These are phyloP conservation scores for Pipistrellus pipistrellus DNA, from an alignment of 2,797 vertebrate species.

Conservation along the genomic window DNA sequence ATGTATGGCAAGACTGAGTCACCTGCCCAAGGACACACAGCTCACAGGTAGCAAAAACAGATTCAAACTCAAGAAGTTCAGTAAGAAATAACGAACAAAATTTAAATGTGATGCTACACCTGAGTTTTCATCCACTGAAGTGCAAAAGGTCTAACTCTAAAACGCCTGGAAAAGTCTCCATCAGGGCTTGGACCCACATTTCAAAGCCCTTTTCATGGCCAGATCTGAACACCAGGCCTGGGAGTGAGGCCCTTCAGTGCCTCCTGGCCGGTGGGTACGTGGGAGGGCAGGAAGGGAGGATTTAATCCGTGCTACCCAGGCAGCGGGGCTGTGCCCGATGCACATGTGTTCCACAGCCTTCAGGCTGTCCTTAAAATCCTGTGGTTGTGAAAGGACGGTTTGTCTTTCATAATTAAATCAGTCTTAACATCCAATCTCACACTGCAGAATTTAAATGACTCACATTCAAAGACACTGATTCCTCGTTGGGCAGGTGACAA, in stretches of 20 bases:
- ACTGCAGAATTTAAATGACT: slow-evolving; percentile 48
- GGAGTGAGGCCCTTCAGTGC: slow-evolving; percentile 10
- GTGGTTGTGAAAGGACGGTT: background rate
- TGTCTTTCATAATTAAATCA: slow-evolving; percentile 67
- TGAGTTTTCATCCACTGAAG: background rate
- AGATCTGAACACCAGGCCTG: slow-evolving; percentile 25
- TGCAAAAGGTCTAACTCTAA: slow-evolving; percentile 28
- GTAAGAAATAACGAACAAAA: background rate
- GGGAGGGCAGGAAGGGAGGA: background rate
- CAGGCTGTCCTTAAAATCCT: slow-evolving; percentile 11
- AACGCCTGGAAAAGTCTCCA: slow-evolving; percentile 20
- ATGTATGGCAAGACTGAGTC: background rate
- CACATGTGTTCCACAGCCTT: background rate
- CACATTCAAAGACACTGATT: slow-evolving; percentile 38
- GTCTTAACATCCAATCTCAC: slow-evolving; percentile 19
- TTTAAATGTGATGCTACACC: background rate
- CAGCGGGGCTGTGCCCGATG: background rate
- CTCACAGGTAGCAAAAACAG: background rate
- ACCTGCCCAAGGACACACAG: background rate
- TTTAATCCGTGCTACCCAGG: slow-evolving; percentile 39
- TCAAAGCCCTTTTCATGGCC: slow-evolving; percentile 16
- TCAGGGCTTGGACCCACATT: slow-evolving; percentile 27
- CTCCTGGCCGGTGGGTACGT: background rate
- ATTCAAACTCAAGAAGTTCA: background rate
- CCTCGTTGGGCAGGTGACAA: background rate